Percentiles rank a stretch among this genome's conserved stretches.
These are phyloP conservation scores for Cromileptes altivelis DNA, from an alignment of 2,113 vertebrate species.

Conservation along the genomic window DNA sequence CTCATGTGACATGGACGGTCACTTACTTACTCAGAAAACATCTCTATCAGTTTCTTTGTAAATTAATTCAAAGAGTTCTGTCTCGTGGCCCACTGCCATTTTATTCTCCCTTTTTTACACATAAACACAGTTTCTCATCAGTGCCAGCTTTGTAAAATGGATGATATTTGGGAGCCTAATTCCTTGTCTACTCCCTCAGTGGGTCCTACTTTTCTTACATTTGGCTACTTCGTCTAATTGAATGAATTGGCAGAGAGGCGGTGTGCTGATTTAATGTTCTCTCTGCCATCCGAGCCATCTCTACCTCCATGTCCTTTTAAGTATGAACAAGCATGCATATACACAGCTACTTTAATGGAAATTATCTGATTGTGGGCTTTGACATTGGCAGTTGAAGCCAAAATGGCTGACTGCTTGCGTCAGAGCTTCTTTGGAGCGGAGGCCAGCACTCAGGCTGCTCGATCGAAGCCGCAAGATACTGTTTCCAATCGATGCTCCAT, in stretches of 20 bases:
- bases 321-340: constrained; percentile 67
- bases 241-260: constrained; percentile 62
- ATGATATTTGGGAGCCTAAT: constrained; percentile 45
- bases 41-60: constrained; percentile 34
- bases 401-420: constrained; percentile 47
- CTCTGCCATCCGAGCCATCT: constrained; percentile 42
- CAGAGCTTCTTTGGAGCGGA: constrained; percentile 43
- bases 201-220: constrained; percentile 58
- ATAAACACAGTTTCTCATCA: constrained; percentile 50
- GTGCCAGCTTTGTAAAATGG: constrained; percentile 51
- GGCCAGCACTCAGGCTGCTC: constrained; percentile 47
- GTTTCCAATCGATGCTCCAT: constrained; percentile 71
- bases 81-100: constrained; percentile 21
- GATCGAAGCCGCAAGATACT: constrained; percentile 60
- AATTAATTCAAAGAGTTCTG: constrained; percentile 29
- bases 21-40: constrained; percentile 33
- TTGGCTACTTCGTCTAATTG: constrained; percentile 65
- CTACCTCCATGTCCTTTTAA: constrained; percentile 51
- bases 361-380: constrained; percentile 59
- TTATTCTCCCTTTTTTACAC: constrained; percentile 22
- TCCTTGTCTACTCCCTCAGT: constrained; percentile 46
- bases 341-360: constrained; percentile 53
- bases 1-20: constrained; percentile 33
- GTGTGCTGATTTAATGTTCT: constrained; percentile 68
- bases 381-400: constrained; percentile 43